Evolutionary conservation across 2,113 vertebrate genomes (phyloP), one percentile per base, ranked within the genome.

Genomic region (Malurus cyaneus): DNA sequence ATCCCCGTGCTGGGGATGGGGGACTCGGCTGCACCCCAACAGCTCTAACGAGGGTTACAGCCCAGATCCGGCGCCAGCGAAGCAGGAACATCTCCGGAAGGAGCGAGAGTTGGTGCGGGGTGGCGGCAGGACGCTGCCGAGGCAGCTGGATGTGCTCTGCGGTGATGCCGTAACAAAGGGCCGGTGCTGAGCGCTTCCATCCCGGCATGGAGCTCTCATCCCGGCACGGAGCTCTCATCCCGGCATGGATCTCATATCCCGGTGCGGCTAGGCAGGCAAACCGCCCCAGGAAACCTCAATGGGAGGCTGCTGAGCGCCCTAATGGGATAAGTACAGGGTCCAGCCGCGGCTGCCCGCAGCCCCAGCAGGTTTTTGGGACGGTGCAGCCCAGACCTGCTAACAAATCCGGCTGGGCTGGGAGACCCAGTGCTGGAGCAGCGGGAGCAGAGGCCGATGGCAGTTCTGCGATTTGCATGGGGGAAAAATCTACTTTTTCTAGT

Each of bases 281-380:
- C 96, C 97, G 4, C 96, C 49, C 92, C 92, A n/a, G 97, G 97
- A 98, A 98, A 97, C 98, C 98, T 23, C 94, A 97, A 94, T 94
- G 59, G 87, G 78, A 89, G 94, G 92, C 56, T 80, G 88, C 96
- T 36, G 83, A 9, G 21, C 7, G 18, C 20, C 84, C 32, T 97
- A 97, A 98, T 97, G 91, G 97, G 95, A 97, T 98, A 98, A 98
- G 50, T 98, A 96, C 77, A 97, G 96, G 88, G 94, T 49, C 69
- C 34, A 3, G 79, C 53, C 39, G 31, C 61, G 41, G 96, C 77
- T 92, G 88, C 91, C 97, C 97, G 18, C 97, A 95, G 74, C 77
- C 39, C 67, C 36, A 7, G 74, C 86, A 84, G 88, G 81, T 85
- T 88, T 60, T 54, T 5, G 11, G 65, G 50, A 57, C 4, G 8